phyloP scores from a whole-genome alignment of 2,113 vertebrate species.

The Corydoras sp. region DNA sequence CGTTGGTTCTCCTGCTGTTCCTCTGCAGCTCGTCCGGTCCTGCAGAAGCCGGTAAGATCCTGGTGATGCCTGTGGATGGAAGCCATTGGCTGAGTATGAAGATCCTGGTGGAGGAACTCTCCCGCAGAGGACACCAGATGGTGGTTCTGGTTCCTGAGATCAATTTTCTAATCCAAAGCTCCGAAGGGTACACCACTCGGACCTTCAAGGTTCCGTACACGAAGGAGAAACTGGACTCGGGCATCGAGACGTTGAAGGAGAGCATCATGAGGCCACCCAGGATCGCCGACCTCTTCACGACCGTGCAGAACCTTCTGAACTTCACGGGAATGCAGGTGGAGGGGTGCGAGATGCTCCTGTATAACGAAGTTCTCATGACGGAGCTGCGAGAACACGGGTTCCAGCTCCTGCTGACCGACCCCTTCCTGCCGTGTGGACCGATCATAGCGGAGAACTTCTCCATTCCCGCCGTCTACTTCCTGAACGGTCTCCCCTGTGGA shows the following conservation, averaged over 20 bases:
- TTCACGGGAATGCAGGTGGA: slow-evolving; percentile 51
- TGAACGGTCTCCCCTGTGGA: no score
- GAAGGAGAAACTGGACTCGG: slow-evolving; percentile 46
- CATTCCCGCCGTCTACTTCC: no score
- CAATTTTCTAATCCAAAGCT: slow-evolving; percentile 51
- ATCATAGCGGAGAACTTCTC: no score
- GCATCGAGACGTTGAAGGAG: background rate
- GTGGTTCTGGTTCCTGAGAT: slow-evolving; percentile 67
- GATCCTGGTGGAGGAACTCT: slow-evolving; percentile 68
- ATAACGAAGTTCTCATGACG: slow-evolving; percentile 58
- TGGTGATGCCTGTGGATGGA: slow-evolving; percentile 73
- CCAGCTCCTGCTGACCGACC: slow-evolving; percentile 70
- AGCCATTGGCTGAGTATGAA: slow-evolving; percentile 85
- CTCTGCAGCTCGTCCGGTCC: slow-evolving; percentile 49
- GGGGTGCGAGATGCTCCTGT: slow-evolving; percentile 60
- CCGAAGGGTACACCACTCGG: slow-evolving; percentile 49
- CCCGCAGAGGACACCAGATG: slow-evolving; percentile 65
- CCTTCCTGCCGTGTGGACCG: no score
- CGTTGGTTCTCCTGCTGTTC: slow-evolving; percentile 47
- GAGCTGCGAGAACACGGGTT: slow-evolving; percentile 61
- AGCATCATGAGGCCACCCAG: background rate
- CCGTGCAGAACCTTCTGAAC: slow-evolving; percentile 40
- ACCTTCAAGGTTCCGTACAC: slow-evolving; percentile 56
- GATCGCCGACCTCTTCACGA: slow-evolving; percentile 27
- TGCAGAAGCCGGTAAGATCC: slow-evolving; percentile 60